Percentiles rank a stretch among this genome's conserved stretches.
These are phyloP conservation scores for Streptopelia turtur DNA, from an alignment of 2,797 vertebrate genomes.

Conservation along the genomic window DNA sequence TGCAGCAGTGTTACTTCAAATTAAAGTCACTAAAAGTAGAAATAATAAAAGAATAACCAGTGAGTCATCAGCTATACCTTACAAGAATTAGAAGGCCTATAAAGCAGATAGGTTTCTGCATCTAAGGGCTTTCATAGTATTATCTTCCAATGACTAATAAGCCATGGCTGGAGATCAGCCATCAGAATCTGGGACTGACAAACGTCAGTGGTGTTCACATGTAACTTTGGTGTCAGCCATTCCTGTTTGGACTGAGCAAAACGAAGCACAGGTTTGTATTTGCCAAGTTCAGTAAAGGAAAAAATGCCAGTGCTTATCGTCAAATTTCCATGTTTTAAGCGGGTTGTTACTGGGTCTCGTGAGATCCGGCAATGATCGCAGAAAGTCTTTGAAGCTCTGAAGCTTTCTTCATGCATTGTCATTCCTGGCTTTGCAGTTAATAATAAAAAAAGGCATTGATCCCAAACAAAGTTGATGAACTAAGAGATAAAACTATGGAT, in stretches of 20 bases:
- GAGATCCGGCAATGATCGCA: background rate
- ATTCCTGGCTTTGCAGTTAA: background rate
- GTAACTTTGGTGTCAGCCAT: background rate
- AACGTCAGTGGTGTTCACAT: background rate
- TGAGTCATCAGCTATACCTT: background rate
- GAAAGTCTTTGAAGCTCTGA: background rate
- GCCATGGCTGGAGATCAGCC: background rate
- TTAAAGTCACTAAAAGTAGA: background rate
- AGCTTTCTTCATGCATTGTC: background rate
- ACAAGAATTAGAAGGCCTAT: background rate
- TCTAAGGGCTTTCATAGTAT: background rate
- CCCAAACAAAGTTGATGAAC: background rate
- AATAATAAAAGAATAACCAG: background rate
- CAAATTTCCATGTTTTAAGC: background rate
- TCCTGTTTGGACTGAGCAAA: background rate
- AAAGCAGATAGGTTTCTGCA: background rate
- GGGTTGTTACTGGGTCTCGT: background rate
- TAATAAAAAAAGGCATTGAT: background rate
- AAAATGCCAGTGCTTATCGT: background rate
- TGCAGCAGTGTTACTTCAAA: background rate
- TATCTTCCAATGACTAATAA: background rate
- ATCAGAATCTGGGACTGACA: background rate
- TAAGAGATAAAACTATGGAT: background rate
- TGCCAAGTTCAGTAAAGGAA: accelerated
- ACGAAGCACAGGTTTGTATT: background rate